Percentiles rank a stretch among this genome's conserved stretches.
Conservation (phyloP, 2,888 invertebrate genomes). For the Eupithecia centaureata region DNA sequence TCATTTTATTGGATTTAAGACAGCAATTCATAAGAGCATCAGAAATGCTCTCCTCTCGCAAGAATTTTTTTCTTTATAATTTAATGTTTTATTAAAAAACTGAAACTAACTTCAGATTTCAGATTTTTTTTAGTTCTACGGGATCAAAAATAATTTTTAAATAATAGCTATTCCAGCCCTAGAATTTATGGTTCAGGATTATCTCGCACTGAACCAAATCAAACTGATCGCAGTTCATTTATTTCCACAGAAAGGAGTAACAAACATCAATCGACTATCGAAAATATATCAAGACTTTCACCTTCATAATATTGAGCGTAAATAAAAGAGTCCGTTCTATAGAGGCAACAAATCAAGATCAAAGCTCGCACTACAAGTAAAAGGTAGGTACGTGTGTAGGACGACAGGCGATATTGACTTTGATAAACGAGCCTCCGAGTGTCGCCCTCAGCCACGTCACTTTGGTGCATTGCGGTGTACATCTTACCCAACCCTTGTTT, state of each 20-base stretch:
- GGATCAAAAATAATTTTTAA: too few relatives aligned
- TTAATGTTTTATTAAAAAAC: too few relatives aligned
- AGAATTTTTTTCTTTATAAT: background rate
- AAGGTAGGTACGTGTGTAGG: conserved; percentile 64
- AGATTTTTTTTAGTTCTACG: too few relatives aligned
- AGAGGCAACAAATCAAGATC: background rate
- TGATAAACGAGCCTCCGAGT: conserved; percentile 80
- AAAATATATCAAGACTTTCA: background rate
- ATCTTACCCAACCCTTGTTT: conserved; percentile 76
- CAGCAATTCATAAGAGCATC: background rate
- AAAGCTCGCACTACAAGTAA: conserved; percentile 51
- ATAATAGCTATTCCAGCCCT: too few relatives aligned
- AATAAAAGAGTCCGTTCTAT: background rate
- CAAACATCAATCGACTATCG: background rate
- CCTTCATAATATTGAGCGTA: background rate
- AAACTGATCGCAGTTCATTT: background rate
- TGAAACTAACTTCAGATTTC: too few relatives aligned
- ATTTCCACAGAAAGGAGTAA: background rate
- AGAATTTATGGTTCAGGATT: too few relatives aligned
- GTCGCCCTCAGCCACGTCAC: conserved; percentile 81
- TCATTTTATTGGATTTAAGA: background rate
- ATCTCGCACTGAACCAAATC: background rate
- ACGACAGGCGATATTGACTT: conserved; percentile 82
- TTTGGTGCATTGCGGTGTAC: conserved; percentile 81
- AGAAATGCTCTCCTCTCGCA: background rate